These are phyloP conservation scores for Pteruthius melanotis DNA, from an alignment of 2,113 vertebrate genomes.

Conservation along the genomic window DNA sequence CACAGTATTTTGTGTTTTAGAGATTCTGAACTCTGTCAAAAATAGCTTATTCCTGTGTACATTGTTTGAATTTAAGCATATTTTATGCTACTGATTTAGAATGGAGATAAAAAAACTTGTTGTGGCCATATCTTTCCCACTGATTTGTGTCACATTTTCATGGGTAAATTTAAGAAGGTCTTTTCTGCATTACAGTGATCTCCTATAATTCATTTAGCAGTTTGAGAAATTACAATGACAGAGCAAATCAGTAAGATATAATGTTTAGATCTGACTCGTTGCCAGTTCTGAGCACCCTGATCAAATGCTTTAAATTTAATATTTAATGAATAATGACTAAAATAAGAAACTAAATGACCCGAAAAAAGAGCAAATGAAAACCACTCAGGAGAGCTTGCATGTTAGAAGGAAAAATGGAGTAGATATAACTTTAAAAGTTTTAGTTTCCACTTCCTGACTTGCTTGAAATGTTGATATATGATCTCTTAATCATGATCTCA, in stretches of 20 bases:
- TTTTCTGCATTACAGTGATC: background rate
- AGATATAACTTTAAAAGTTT: background rate
- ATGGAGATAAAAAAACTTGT: background rate
- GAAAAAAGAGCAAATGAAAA: constrained; percentile 36
- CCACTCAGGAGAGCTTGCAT: background rate
- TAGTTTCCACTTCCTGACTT: background rate
- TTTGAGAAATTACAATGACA: background rate
- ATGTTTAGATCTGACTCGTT: constrained; percentile 43
- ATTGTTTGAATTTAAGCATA: background rate
- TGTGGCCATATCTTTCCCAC: background rate
- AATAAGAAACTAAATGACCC: constrained; percentile 40
- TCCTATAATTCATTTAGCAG: background rate
- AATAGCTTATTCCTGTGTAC: background rate
- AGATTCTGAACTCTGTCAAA: background rate
- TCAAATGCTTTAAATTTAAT: constrained; percentile 57
- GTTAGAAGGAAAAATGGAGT: background rate
- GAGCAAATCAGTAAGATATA: constrained; percentile 22
- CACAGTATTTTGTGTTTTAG: background rate
- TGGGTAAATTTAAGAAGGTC: background rate
- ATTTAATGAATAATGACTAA: constrained; percentile 61
- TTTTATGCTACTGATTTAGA: background rate
- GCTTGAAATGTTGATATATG: background rate
- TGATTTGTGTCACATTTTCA: background rate
- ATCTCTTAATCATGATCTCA: background rate
- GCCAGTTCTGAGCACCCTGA: constrained; percentile 12